phyloP scores from a whole-genome alignment of 2,113 vertebrate species.

The Gorilla gorilla region DNA sequence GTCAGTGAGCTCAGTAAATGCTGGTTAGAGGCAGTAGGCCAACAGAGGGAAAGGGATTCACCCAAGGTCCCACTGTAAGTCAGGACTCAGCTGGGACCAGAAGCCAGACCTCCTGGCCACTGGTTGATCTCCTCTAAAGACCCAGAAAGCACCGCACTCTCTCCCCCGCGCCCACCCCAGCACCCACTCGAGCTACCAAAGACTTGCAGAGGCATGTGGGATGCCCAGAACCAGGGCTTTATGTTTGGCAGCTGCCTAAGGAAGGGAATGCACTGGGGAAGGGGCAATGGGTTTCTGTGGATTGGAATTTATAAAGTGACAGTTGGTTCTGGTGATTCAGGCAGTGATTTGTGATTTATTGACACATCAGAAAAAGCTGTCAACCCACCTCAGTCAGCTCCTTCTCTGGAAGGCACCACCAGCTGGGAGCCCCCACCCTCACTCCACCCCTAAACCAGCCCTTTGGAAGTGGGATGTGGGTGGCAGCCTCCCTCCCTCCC shows the following conservation, averaged over 20 bases:
- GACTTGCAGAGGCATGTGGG: background rate
- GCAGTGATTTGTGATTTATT: background rate
- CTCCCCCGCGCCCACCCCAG: accelerated
- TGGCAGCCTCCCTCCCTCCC: too few species aligned
- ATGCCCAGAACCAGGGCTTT: background rate
- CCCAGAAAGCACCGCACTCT: background rate
- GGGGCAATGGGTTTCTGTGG: background rate
- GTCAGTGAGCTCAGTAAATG: background rate
- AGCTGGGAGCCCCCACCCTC: background rate
- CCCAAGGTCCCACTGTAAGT: background rate
- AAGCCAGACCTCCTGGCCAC: background rate
- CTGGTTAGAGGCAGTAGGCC: background rate
- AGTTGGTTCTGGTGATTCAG: background rate
- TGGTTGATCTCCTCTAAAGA: background rate
- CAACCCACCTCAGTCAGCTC: background rate
- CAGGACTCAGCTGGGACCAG: background rate
- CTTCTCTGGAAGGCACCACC: background rate
- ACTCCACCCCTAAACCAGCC: background rate
- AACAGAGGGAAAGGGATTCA: background rate
- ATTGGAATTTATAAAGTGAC: background rate
- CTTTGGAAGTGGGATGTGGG: too few species aligned
- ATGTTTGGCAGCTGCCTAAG: background rate
- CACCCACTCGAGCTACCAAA: background rate
- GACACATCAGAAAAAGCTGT: background rate
- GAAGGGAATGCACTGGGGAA: background rate